Evolutionary conservation across 2,113 vertebrate genomes (phyloP), one percentile per base, ranked within the genome.

Genomic region (Lepisosteus oculatus): DNA sequence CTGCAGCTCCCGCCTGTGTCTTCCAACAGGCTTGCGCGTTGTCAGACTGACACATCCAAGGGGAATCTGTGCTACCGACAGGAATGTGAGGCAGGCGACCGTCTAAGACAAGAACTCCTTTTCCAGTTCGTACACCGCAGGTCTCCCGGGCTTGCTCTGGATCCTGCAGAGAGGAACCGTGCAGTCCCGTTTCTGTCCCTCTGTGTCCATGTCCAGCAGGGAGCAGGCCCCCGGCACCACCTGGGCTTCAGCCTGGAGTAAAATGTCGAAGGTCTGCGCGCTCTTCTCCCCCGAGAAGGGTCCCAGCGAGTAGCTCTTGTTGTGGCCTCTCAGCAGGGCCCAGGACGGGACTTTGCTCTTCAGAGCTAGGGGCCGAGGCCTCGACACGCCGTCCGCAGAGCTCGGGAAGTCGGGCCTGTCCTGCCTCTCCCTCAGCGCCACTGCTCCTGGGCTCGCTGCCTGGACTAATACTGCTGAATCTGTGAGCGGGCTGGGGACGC

Each of bases 181-280:
- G 83, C 89, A 87, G 86, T 97, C 96, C 68, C 88, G 86, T 74
- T 94, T 95, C 83, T 96, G 95, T 61, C 94, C 94, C 85, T 97
- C 95, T 0, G 89, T 84, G 66, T 95, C 92, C 56, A 94, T 78
- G 72, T 96, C 96, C 80, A 95, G 90, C 72, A 95, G 87, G 3
- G 93, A 92, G 81, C 88, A 89, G 76, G 69, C 61, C 57, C 47
- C 65, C 43, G 64, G 85, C 55, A 86, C 85, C 70, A 70, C 8
- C 0, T 78, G 84, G 71, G 87, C 84, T 68, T 89, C 83, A 0
- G 86, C 56, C 42, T 84, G 73, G 29, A 88, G 83, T 74, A 90
- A 72, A 64, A 83, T 67, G 65, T 73, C 80, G 56, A 89, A 75
- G 76, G 64, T 76, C n/a, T 89, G 84, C 2, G 74, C 85, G 4